Base-by-base conservation (phyloP, 2,888 invertebrate genomes). In the Sphaeridia pumilis region DNA sequence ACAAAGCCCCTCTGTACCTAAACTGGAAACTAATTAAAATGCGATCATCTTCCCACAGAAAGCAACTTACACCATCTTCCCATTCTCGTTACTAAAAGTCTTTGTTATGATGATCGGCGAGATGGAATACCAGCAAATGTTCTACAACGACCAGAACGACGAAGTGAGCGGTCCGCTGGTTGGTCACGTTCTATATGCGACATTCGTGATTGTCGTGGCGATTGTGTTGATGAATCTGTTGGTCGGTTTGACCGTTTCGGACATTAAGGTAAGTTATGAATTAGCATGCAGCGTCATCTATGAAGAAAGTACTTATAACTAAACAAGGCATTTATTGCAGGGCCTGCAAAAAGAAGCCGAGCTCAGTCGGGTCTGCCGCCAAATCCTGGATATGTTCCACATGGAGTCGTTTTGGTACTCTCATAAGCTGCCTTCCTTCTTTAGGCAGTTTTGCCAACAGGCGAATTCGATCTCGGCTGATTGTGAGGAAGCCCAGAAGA, bases 21-120 rank as follows among this genome's bases (percentile, higher is more conserved):
- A n/a, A n/a, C n/a, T n/a, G n/a, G n/a, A n/a, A n/a, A n/a, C n/a
- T n/a, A n/a, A 31, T 31, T 14, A 10, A 10, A 14, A 10, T 31
- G 7, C 31, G 14, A 31, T 31, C 10, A 38, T 17, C 17, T 31
- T 21, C 25, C 21, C 38, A 10, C 25, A 59, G 59, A 57, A 59
- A 35, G 55, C 57, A 10, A 58, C 61, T 1, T 60, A 60, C 46
- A 58, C 59, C 7, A 58, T 59, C 4, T 57, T 62, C 17, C 62
- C 62, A 21, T 53, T 60, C 27, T 57, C 64, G 7, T 58, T 64
- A 41, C 38, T 64, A 14, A 64, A 56, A 48, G 59, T 62, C 14
- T 49, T 64, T 34, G 58, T 60, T 49, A 64, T 64, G 64, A 62
- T 64, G 54, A 44, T 60, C 21, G 64, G 64, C 1, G 64, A 64